Evolutionary conservation across 2,797 vertebrate genomes (phyloP), one percentile per base, ranked within the genome.

Genomic region (Pteronotus mesoamericanus): DNA sequence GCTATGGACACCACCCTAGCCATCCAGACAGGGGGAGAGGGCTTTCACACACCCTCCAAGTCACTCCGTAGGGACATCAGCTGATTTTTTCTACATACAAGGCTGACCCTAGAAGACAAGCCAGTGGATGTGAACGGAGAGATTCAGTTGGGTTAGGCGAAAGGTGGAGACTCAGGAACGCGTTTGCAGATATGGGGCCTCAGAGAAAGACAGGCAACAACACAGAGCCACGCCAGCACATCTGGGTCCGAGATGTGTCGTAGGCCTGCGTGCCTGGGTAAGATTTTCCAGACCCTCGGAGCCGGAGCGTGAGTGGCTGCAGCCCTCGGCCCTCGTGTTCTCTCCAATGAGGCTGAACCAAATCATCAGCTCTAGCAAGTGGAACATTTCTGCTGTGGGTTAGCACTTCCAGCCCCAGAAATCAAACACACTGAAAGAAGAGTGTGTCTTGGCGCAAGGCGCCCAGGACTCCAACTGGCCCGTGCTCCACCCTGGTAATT

Each of bases 201-300:
- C 79, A 55, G 71, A 61, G 55, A 75, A 90, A 87, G 71, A 64
- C 2, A 74, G 48, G 77, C 32, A 78, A 77, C 89, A 91, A 57
- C 57, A 55, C 86, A 91, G n/a, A 86, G 78, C 39, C n/a, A 39
- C 4, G 14, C 32, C 1, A 16, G 78, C 29, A 32, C 37, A n/a
- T 95, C 57, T 93, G 77, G 44, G 46, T 55, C 44, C 0, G 2
- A 94, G 68, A 83, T 79, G 29, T 91, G 77, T 86, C 91, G 32
- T 6, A 39, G 94, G 59, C 72, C 92, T 64, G n/a, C 9, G 3
- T 37, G 51, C 34, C n/a, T 26, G 74, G 2, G 0, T 72, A 61
- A 95, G 82, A 71, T 90, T 77, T 96, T 90, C 94, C 95, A 95
- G 91, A 80, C 14, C 44, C 48, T 80, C 6, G 2, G 55, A 85